Evolutionary conservation across 2,888 invertebrate genomes (phyloP).

Genomic region (Nematopogon swammerdamellus): DNA sequence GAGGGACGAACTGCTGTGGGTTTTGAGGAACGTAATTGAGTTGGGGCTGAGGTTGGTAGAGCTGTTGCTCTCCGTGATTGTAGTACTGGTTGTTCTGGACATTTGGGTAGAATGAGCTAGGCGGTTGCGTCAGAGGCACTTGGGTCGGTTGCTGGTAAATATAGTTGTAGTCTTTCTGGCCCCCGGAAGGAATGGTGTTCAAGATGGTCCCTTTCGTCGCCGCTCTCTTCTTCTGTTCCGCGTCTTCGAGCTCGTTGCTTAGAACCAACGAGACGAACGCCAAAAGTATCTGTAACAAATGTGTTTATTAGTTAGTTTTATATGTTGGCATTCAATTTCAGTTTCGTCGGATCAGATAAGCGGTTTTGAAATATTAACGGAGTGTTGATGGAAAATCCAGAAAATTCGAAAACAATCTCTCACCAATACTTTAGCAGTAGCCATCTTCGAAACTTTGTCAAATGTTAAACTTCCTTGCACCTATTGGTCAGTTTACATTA

Average conservation of each 20-base stretch:
- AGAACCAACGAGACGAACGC: constrained; percentile 30
- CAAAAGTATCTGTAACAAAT: constrained; percentile 31
- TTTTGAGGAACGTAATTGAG: constrained; percentile 24
- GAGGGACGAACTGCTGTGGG: constrained; percentile 32
- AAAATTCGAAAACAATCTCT: too few relatives aligned
- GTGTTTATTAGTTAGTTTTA: too few relatives aligned
- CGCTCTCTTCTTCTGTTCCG: constrained; percentile 43
- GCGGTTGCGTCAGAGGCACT: constrained; percentile 21
- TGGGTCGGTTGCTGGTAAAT: constrained; percentile 33
- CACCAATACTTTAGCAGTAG: constrained; percentile 35
- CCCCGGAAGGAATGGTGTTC: constrained; percentile 39
- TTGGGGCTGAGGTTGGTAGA: constrained; percentile 24
- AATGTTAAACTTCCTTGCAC: too few relatives aligned
- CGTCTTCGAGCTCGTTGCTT: constrained; percentile 35
- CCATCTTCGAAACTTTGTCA: too few relatives aligned
- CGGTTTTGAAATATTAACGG: too few relatives aligned
- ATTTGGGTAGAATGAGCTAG: constrained; percentile 40
- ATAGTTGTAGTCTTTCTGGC: constrained; percentile 47
- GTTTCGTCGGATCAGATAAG: too few relatives aligned
- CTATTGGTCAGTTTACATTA: constrained; percentile 26
- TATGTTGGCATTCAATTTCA: too few relatives aligned
- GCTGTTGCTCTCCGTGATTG: constrained; percentile 19
- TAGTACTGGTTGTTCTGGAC: constrained; percentile 29
- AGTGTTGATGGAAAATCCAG: too few relatives aligned
- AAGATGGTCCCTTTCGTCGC: constrained; percentile 31